A percentile compares a stretch with the other conserved stretches of the same genome.
These are phyloP conservation scores for Nasonia vitripennis DNA, from an alignment of 1,140 invertebrate species.

Conservation along the genomic window DNA sequence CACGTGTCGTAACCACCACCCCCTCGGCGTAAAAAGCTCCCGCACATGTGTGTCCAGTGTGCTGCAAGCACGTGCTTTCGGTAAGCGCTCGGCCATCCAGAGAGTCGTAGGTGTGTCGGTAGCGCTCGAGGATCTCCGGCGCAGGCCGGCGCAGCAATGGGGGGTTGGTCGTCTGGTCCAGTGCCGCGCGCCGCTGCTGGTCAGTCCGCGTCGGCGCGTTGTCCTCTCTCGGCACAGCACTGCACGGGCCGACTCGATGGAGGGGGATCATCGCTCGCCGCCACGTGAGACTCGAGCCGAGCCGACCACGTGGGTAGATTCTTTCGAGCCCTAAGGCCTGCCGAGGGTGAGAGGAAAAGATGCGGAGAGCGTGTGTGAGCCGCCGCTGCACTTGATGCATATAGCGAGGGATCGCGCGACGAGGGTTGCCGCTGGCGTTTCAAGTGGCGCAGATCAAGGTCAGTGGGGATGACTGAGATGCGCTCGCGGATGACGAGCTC, in stretches of 20 bases:
- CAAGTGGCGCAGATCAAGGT: too few relatives aligned
- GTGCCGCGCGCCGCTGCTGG: background rate
- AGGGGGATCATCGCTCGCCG: too few relatives aligned
- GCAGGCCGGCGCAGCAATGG: background rate
- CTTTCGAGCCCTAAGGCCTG: background rate
- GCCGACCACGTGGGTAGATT: background rate
- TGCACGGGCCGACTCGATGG: too few relatives aligned
- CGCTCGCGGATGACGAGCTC: too few relatives aligned
- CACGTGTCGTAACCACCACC: constrained; percentile 11
- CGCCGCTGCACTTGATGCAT: too few relatives aligned
- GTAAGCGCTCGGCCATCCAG: background rate
- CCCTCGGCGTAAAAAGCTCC: background rate
- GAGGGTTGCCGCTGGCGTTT: too few relatives aligned
- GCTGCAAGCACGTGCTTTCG: background rate
- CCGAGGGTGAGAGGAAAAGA: too few relatives aligned
- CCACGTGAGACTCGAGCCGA: background rate
- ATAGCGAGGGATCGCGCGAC: too few relatives aligned
- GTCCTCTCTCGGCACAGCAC: background rate
- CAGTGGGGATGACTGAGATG: too few relatives aligned
- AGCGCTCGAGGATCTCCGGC: background rate
- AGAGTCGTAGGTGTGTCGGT: background rate
- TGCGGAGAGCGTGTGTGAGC: too few relatives aligned
- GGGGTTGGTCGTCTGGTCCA: background rate
- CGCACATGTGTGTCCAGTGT: background rate
- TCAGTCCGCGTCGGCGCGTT: background rate